Evolutionary conservation across 2,113 vertebrate species (phyloP), one percentile per base, ranked within the genome.

Genomic region (Rhipidura dahli): DNA sequence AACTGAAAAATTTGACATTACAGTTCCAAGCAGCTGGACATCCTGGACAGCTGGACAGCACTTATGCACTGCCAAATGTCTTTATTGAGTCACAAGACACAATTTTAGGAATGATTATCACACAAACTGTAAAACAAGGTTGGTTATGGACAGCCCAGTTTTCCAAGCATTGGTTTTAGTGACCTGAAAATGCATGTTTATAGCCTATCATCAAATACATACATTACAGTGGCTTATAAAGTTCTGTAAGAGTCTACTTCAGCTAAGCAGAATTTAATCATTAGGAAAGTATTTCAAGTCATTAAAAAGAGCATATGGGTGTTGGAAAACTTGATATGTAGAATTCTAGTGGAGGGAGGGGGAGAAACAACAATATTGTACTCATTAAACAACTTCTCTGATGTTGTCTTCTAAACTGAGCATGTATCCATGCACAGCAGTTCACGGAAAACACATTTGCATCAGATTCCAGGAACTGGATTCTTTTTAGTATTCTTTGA

Each of bases 401-500:
- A 91, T 92, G 85, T 64, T 2, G 26, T 87, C 77, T 93, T 95
- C 93, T 87, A 64, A 89, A 71, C 51, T 81, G 60, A 88, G 44
- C n/a, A 30, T 39, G 49, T 47, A 87, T 39, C 39, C 39, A 39
- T 75, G 57, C 79, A 70, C 63, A 89, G 64, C 83, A 94, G 64
- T 91, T 96, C 90, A 88, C 14, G 2, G 92, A 96, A 96, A 96
- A 93, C 76, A 61, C 33, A 92, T 94, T 97, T 96, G 51, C 66
- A 96, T 93, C 59, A 59, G 70, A 93, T 96, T 96, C 94, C 94
- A 90, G 83, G 91, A 96, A 96, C 0, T 87, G 42, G 69, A 85
- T 75, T 95, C 56, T 83, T 94, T 94, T 84, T 85, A 94, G 79
- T 94, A 87, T 95, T 94, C 94, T 95, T 96, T 94, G 94, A 96